Conservation (phyloP, 2,113 vertebrate genomes). For the Scophthalmus maximus region DNA sequence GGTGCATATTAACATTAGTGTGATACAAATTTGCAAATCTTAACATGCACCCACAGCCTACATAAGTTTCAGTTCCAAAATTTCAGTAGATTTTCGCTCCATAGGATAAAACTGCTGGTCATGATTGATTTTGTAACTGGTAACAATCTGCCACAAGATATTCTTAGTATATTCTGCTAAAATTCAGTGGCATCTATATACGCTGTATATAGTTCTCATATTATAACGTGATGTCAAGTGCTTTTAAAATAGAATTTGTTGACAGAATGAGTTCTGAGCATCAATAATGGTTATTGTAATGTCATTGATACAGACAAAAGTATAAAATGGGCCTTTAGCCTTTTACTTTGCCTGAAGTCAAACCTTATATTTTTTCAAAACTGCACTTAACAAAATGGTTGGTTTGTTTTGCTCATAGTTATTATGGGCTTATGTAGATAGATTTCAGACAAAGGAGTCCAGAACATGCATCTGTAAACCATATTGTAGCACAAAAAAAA, state of each 20-base stretch:
- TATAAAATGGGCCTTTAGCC: constrained; percentile 9
- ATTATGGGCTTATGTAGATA: constrained; percentile 1
- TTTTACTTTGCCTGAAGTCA: constrained; percentile 20
- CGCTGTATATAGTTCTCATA: constrained; percentile 4
- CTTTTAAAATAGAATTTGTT: constrained; percentile 16
- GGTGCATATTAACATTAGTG: not conserved
- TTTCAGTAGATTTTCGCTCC: not conserved
- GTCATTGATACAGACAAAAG: constrained; percentile 1
- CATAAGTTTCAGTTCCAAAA: constrained; percentile 7
- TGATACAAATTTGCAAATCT: constrained; percentile 4
- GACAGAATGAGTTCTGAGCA: constrained; percentile 5
- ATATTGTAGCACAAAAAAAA: constrained; percentile 61
- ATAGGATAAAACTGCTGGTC: not conserved
- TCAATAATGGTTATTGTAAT: not conserved
- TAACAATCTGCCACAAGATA: not conserved
- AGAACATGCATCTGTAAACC: constrained; percentile 16
- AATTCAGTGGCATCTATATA: not conserved
- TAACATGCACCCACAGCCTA: not conserved
- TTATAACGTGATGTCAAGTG: constrained; percentile 13
- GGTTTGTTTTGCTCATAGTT: constrained; percentile 21
- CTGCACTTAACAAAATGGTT: constrained; percentile 4
- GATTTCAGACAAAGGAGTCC: constrained; percentile 29
- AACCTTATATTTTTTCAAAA: not conserved
- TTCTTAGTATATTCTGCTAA: not conserved
- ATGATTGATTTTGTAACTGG: not conserved